Percentiles rank a stretch among this genome's conserved stretches.
These are phyloP conservation scores for Ricordea florida DNA, from an alignment of 92 coral and sea anemone genomes.

Conservation along the genomic window DNA sequence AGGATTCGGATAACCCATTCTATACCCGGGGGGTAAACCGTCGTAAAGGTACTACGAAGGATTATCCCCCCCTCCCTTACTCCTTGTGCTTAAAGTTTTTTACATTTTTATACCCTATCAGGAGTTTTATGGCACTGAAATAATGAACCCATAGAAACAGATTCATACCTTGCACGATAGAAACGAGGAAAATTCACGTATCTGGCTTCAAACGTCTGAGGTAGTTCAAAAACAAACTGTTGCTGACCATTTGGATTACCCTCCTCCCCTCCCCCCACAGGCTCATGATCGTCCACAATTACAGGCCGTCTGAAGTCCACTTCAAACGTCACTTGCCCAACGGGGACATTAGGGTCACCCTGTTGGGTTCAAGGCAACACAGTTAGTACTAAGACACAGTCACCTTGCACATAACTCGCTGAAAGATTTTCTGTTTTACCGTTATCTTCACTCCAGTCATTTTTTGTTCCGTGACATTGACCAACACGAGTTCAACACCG, in stretches of 20 bases:
- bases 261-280: neutral
- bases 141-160: too few relatives aligned
- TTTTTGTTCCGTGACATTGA: conserved; percentile 25
- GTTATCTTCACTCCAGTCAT: conserved; percentile 70
- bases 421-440: conserved; percentile 13
- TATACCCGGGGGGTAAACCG: too few relatives aligned
- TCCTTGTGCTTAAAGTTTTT: too few relatives aligned
- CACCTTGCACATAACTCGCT: neutral
- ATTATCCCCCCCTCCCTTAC: too few relatives aligned
- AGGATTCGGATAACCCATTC: too few relatives aligned
- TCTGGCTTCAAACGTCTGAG: conserved; percentile 16
- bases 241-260: neutral
- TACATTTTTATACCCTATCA: too few relatives aligned
- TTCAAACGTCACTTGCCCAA: conserved; percentile 73
- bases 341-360: conserved; percentile 95
- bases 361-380: too few relatives aligned
- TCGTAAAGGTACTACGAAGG: too few relatives aligned
- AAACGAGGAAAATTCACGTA: conserved; percentile 15
- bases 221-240: conserved; percentile 2
- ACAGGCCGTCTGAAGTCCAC: conserved; percentile 63
- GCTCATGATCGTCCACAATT: neutral
- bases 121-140: too few relatives aligned
- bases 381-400: neutral
- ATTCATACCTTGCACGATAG: conserved; percentile 36
- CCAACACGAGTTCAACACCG: conserved; percentile 74